These are phyloP conservation scores for Urechis unicinctus DNA, from an alignment of 2,888 invertebrate species.

Conservation along the genomic window DNA sequence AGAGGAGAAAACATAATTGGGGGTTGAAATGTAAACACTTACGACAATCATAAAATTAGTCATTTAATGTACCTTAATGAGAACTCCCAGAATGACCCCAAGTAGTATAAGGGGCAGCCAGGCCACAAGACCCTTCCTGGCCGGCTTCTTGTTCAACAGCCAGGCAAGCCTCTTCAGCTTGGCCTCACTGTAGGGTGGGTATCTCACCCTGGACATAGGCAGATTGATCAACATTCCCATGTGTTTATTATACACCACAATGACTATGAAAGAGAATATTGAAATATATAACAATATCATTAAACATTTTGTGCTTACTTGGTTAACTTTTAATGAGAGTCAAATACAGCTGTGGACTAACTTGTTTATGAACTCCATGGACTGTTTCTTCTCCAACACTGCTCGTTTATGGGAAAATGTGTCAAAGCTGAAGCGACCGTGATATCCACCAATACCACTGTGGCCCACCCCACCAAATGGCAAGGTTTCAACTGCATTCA, in stretches of 20 bases:
- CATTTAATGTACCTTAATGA: conserved; percentile 42
- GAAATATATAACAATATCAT: not conserved
- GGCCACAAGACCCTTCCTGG: conserved; percentile 16
- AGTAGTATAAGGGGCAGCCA: conserved; percentile 34
- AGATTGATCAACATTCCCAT: not conserved
- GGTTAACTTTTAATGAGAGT: too few relatives aligned
- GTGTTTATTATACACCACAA: not conserved
- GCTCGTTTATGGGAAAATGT: conserved; percentile 87
- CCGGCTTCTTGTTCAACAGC: conserved; percentile 22
- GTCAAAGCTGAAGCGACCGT: conserved; percentile 77
- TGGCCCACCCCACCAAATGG: conserved; percentile 95
- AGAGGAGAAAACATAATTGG: too few relatives aligned
- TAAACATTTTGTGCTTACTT: not conserved
- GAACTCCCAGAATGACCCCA: conserved; percentile 32
- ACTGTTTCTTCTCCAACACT: conserved; percentile 45
- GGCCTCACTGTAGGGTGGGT: conserved; percentile 42
- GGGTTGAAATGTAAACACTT: too few relatives aligned
- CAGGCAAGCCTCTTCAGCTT: conserved; percentile 31
- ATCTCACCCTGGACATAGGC: conserved; percentile 30
- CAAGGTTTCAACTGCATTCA: conserved; percentile 74
- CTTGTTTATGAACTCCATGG: conserved; percentile 36
- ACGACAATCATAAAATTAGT: too few relatives aligned
- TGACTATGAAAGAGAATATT: not conserved
- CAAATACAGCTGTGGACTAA: conserved; percentile 10
- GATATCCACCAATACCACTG: conserved; percentile 84